These are phyloP conservation scores for Caligus rogercresseyi DNA, from an alignment of 1,140 invertebrate genomes.

Conservation along the genomic window DNA sequence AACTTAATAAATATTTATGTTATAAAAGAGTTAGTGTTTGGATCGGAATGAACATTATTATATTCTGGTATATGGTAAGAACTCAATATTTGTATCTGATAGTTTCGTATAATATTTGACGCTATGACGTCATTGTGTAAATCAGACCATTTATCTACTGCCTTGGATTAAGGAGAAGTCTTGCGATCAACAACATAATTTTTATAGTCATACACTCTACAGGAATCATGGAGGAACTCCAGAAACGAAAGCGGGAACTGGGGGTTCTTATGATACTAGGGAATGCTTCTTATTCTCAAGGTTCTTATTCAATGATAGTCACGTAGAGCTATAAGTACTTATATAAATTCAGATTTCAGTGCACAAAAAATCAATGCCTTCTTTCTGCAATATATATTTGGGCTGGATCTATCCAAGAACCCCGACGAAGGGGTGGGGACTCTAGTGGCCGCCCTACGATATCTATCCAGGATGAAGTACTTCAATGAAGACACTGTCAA, in stretches of 20 bases:
- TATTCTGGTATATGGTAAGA: too few relatives aligned
- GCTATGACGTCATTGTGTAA: background rate
- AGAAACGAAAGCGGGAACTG: background rate
- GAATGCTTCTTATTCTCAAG: background rate
- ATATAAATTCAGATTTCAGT: background rate
- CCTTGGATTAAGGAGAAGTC: too few relatives aligned
- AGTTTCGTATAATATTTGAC: too few relatives aligned
- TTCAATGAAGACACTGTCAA: background rate
- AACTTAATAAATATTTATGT: too few relatives aligned
- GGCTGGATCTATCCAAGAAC: background rate
- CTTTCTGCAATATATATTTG: background rate
- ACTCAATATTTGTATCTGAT: too few relatives aligned
- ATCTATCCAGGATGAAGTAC: background rate
- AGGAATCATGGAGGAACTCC: background rate
- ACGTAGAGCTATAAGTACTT: background rate
- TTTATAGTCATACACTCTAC: background rate
- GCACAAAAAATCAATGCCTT: background rate
- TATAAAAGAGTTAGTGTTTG: too few relatives aligned
- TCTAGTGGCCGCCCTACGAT: background rate
- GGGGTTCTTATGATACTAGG: background rate
- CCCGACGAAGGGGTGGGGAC: background rate
- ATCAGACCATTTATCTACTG: too few relatives aligned
- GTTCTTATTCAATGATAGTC: background rate
- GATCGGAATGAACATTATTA: too few relatives aligned
- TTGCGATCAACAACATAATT: too few relatives aligned